Conservation (phyloP, 92 coral and sea anemone genomes). For the Anthopleura xanthogrammica region DNA sequence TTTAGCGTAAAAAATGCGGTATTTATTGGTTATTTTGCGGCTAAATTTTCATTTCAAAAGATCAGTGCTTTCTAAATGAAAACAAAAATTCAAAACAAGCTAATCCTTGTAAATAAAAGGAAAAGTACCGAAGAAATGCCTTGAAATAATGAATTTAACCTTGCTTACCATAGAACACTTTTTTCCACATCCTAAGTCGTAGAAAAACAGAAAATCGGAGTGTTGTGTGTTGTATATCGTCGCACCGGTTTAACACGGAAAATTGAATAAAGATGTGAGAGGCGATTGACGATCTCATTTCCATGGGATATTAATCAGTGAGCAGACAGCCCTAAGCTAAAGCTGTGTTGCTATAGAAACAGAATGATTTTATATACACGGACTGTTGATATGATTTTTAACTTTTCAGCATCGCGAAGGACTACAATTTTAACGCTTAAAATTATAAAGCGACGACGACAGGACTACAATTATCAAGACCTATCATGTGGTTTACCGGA, state of each 20-base stretch:
- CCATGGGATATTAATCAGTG: constrained; percentile 2
- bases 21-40: background rate
- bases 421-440: background rate
- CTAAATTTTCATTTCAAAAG: background rate
- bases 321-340: background rate
- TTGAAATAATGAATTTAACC: background rate
- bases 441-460: background rate
- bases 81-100: background rate
- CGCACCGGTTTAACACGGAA: background rate
- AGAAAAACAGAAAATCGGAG: background rate
- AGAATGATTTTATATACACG: background rate
- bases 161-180: background rate
- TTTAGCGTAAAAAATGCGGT: background rate
- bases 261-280: background rate
- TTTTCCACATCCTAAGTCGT: background rate
- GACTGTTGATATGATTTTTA: background rate
- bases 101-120: background rate
- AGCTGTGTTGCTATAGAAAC: background rate
- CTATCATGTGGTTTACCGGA: background rate
- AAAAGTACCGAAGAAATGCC: background rate
- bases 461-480: background rate
- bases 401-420: background rate
- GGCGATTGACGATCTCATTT: background rate
- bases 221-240: background rate
- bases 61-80: background rate